These are phyloP conservation scores for Hoplostethus atlanticus DNA, from an alignment of 2,797 vertebrate genomes.

Conservation along the genomic window DNA sequence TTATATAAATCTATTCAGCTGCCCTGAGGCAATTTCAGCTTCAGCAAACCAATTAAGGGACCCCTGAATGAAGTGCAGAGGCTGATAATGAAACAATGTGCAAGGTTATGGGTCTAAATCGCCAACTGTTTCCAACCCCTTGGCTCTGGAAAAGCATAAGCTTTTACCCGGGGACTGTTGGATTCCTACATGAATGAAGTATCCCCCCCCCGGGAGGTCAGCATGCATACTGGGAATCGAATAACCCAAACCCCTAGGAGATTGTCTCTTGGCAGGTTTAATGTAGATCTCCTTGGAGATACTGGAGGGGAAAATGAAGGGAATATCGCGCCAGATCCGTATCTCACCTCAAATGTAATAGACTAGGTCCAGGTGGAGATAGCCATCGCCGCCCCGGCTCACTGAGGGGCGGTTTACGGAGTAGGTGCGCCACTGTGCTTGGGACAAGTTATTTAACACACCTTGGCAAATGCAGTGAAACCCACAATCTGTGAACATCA, in stretches of 20 bases:
- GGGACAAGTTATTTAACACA: slow-evolving; percentile 24
- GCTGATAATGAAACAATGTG: slow-evolving; percentile 36
- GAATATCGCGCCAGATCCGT: slow-evolving; percentile 68
- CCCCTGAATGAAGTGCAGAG: slow-evolving; percentile 46
- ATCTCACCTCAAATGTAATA: slow-evolving; percentile 74
- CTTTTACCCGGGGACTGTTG: slow-evolving; percentile 50
- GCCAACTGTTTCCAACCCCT: slow-evolving; percentile 46
- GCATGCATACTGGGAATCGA: slow-evolving; percentile 57
- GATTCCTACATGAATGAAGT: slow-evolving; percentile 37
- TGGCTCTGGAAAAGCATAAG: slow-evolving; percentile 46
- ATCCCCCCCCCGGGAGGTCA: slow-evolving; percentile 30
- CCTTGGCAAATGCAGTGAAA: slow-evolving; percentile 3
- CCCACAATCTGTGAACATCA: not conserved
- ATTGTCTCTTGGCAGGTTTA: slow-evolving; percentile 62
- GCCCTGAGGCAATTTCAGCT: slow-evolving; percentile 44
- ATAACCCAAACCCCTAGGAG: slow-evolving; percentile 55
- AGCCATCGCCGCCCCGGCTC: slow-evolving; percentile 57
- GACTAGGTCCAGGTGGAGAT: slow-evolving; percentile 72
- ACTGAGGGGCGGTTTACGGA: slow-evolving; percentile 38
- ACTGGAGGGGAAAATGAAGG: slow-evolving; percentile 64
- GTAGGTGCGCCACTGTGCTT: slow-evolving; percentile 1
- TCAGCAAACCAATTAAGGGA: slow-evolving; percentile 58
- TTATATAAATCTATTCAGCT: not conserved
- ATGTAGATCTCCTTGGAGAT: slow-evolving; percentile 74
- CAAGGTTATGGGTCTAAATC: slow-evolving; percentile 50